phyloP scores from a whole-genome alignment of 1,140 invertebrate species.

The Hyphantria cunea region DNA sequence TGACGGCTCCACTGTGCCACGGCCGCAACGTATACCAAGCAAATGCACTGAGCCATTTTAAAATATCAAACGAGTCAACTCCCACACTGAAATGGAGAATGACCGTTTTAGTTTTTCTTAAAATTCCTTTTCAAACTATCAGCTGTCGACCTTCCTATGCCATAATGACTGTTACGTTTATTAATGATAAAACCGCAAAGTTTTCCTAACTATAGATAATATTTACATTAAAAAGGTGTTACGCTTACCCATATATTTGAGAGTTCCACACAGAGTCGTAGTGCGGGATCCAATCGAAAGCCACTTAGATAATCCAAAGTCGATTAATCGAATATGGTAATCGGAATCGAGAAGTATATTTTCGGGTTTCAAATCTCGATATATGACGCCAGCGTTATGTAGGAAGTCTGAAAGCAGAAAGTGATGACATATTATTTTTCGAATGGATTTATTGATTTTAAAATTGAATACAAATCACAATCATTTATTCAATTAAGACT shows the following conservation, averaged over 20 bases:
- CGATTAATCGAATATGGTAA: slow-evolving; percentile 91
- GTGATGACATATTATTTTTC: neutral
- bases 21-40: slow-evolving; percentile 26
- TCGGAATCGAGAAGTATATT: slow-evolving; percentile 93
- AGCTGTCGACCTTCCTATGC: too few relatives aligned
- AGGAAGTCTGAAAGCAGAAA: slow-evolving; percentile 89
- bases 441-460: too few relatives aligned
- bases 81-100: slow-evolving; percentile 75
- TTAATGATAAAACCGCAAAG: too few relatives aligned
- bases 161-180: too few relatives aligned
- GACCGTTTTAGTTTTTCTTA: slow-evolving; percentile 58
- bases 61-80: slow-evolving; percentile 60
- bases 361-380: slow-evolving; percentile 95
- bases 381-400: slow-evolving; percentile 94
- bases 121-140: slow-evolving; percentile 11
- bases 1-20: slow-evolving; percentile 29
- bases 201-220: too few relatives aligned
- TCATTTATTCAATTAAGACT: too few relatives aligned
- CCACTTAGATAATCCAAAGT: slow-evolving; percentile 98
- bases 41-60: slow-evolving; percentile 58
- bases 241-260: slow-evolving; percentile 93
- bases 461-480: too few relatives aligned
- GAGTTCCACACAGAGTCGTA: slow-evolving; percentile 94
- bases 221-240: too few relatives aligned
- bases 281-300: slow-evolving; percentile 88